Evolutionary conservation across 2,113 vertebrate genomes (phyloP).

Genomic region (Rattus norvegicus): GRCr8 NC_086019.1:171095001-171095500

Average conservation of each 20-base stretch:
- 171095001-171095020: not conserved
- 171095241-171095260: not conserved
- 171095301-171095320: not conserved
- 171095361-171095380: not conserved
- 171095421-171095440: constrained; percentile 61
- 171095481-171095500: constrained; percentile 78
- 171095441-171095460: constrained; percentile 79
- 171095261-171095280: not conserved
- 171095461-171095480: constrained; percentile 75
- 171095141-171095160: not conserved
- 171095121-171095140: not conserved
- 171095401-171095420: constrained; percentile 56
- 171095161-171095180: not conserved
- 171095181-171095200: not conserved
- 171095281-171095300: not conserved
- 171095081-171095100: constrained; percentile 2
- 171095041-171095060: constrained; percentile 8
- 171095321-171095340: not conserved
- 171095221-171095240: not conserved
- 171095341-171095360: not conserved
- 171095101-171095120: not conserved
- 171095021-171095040: not conserved
- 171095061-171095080: not conserved
- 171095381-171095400: not conserved
- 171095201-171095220: not conserved